Percentiles rank a stretch among this genome's conserved stretches.
These are phyloP conservation scores for Drosophila nasuta DNA, from an alignment of 1,140 invertebrate species.

Conservation along the genomic window DNA sequence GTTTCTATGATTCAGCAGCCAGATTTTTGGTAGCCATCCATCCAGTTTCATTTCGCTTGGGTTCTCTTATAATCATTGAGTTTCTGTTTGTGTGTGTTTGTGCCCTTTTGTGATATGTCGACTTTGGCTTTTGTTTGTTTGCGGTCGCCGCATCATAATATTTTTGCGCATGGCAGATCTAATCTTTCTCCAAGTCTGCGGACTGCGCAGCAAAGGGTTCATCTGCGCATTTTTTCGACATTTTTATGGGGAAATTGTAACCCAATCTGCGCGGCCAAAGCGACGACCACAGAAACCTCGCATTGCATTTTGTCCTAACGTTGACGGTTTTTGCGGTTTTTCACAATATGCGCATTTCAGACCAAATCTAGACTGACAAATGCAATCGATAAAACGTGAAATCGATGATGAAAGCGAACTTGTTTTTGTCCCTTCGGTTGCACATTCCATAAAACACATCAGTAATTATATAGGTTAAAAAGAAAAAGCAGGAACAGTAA, in stretches of 20 bases:
- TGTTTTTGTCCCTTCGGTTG: neutral
- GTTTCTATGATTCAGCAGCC: constrained; percentile 79
- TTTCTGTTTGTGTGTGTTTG: constrained; percentile 30
- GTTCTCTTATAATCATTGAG: constrained; percentile 12
- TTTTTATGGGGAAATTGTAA: constrained; percentile 82
- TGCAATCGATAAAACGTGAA: constrained; percentile 50
- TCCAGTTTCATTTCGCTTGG: constrained; percentile 51
- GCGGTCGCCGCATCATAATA: constrained; percentile 74
- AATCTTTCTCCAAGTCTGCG: constrained; percentile 63
- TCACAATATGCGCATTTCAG: constrained; percentile 28
- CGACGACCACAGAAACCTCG: constrained; percentile 71
- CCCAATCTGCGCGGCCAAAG: constrained; percentile 57
- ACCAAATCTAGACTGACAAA: constrained; percentile 69
- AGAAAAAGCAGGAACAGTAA: too few species aligned
- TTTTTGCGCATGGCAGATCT: constrained; percentile 81
- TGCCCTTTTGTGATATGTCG: constrained; percentile 40
- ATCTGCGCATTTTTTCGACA: constrained; percentile 66
- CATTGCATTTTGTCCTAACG: constrained; percentile 80
- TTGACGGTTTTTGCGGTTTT: constrained; percentile 58
- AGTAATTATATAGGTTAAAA: constrained; percentile 27
- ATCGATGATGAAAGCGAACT: constrained; percentile 24
- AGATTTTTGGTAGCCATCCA: constrained; percentile 71
- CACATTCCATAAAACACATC: constrained; percentile 3
- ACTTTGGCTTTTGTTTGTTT: constrained; percentile 62
- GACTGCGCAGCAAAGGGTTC: constrained; percentile 50